Base-by-base conservation (phyloP, 2,888 invertebrate genomes). In the Sphaerophoria taeniata region DNA sequence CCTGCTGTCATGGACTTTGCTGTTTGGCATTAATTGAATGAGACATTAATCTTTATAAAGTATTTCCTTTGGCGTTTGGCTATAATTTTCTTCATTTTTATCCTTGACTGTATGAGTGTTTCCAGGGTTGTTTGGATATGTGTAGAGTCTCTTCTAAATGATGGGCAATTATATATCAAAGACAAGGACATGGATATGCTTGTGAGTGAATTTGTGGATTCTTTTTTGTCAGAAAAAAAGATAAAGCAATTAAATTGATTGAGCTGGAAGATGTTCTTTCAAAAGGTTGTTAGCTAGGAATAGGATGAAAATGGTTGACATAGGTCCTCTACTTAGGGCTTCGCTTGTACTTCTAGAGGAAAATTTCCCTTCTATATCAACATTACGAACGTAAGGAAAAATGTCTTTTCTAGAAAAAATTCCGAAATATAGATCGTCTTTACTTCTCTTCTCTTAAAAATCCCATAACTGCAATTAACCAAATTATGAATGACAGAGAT, bases 21-120 rank as follows among this genome's bases (percentile, higher is more conserved):
- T 85, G 76, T 73, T 85, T 73, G 85, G 76, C 73, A 80, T 85
- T 85, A 81, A 85, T 85, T 85, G 85, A 85, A 85, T 77, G 70
- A 63, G 81, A 74, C 77, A 85, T 81, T 85, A 85, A 80, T 80
- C 84, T 80, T 84, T 80, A 84, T 80, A 51, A 67, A 76, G 67
- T 45, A 65, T 60, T 75, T 71, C 75, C 61, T 33, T 56, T 60
- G 55, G 55, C 45, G 33, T 39, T n/a, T 75, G 34, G 24, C 24
- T 74, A 61, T 45, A n/a, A 45, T 33, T 31, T 24, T 61, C 9
- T 16, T 45, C 49, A n/a, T 72, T 72, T 56, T 34, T 55, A 24
- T 24, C 47, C n/a, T 11, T 24, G 4, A 43, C 1, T 9, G 24
- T 6, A 33, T 14, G 34, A 9, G 4, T 43, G 11, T 31, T 5